A percentile compares a stretch with the other conserved stretches of the same genome.
Evolutionary conservation across 2,888 invertebrate genomes (phyloP).

Genomic region (Pristionchus entomophagus): DNA sequence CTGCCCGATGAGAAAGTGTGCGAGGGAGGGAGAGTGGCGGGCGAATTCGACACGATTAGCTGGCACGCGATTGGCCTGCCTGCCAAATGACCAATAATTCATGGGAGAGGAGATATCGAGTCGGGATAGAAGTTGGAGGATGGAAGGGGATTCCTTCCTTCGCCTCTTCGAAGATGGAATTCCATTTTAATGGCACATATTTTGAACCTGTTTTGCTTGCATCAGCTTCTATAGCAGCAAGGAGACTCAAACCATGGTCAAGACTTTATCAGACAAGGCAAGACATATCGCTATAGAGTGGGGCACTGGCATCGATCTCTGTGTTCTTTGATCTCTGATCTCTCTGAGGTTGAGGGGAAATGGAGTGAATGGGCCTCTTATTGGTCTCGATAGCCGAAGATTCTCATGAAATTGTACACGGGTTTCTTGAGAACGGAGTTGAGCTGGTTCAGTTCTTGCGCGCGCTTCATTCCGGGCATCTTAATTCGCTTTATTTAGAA

Average conservation of each 20-base stretch:
- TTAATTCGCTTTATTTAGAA: not conserved
- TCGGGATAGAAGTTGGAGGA: too few species aligned
- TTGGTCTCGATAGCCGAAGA: constrained; percentile 29
- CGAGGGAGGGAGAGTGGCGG: not conserved
- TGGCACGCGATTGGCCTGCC: constrained; percentile 11
- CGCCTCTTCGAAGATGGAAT: too few species aligned
- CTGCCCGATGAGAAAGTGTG: not conserved
- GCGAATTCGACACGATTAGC: not conserved
- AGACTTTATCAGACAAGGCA: not conserved
- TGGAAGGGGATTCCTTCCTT: too few species aligned
- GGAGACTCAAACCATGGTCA: not conserved
- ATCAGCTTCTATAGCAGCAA: too few species aligned
- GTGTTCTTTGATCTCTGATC: constrained; percentile 5
- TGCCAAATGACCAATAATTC: not conserved
- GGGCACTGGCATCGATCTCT: not conserved
- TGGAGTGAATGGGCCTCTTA: not conserved
- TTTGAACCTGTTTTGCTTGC: too few species aligned
- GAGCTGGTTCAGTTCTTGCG: constrained; percentile 26
- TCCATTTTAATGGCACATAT: too few species aligned
- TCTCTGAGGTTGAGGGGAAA: not conserved
- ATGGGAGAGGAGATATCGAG: not conserved
- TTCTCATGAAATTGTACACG: constrained; percentile 37
- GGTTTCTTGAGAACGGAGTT: constrained; percentile 47
- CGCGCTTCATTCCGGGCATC: constrained; percentile 15
- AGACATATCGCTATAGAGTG: not conserved